A percentile compares a stretch with the other conserved stretches of the same genome.
Conservation (phyloP, 2,888 invertebrate species). For the Diarsia rubi region DNA sequence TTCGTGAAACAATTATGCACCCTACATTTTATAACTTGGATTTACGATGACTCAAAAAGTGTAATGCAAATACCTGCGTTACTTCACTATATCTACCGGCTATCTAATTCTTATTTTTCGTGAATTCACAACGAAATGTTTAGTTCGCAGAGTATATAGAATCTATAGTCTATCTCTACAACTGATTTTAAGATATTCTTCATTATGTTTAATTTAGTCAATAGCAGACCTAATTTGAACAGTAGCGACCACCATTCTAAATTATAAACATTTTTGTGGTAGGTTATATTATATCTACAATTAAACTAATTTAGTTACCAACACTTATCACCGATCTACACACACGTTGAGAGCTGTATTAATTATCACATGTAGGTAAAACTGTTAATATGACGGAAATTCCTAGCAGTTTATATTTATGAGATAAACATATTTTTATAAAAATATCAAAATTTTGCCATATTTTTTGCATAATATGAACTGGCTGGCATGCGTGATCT, state of each 20-base stretch:
- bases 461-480: background rate
- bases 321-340: background rate
- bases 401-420: background rate
- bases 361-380: constrained; percentile 7
- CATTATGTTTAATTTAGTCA: background rate
- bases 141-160: background rate
- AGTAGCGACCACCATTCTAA: background rate
- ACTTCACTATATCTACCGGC: background rate
- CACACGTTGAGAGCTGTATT: background rate
- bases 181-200: background rate
- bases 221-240: background rate
- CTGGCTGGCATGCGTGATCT: too few species aligned
- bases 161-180: background rate
- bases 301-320: background rate
- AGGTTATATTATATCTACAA: constrained; percentile 1
- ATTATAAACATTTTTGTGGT: background rate
- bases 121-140: background rate
- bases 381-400: background rate
- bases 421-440: background rate
- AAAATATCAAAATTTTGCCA: background rate
- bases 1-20: background rate
- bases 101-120: background rate
- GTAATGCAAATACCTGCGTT: background rate
- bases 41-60: background rate
- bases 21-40: background rate